A percentile compares a stretch with the other conserved stretches of the same genome.
phyloP scores from a whole-genome alignment of 2,113 vertebrate genomes.

The Chloropsis hardwickii region DNA sequence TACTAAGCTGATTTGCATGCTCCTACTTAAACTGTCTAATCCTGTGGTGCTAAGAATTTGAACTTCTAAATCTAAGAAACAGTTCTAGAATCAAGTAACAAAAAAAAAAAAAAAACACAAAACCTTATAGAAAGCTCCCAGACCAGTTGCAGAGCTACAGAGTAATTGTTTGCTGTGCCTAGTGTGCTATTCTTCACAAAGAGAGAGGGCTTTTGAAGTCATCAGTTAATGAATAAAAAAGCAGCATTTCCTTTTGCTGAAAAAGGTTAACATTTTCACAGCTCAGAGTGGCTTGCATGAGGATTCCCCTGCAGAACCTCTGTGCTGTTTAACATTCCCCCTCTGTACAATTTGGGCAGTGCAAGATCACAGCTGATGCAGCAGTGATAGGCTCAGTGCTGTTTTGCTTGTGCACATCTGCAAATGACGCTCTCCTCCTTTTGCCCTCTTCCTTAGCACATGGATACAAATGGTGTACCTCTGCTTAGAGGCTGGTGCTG shows the following conservation, averaged over 20 bases:
- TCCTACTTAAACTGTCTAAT: slow-evolving; percentile 58
- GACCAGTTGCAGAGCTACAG: background rate
- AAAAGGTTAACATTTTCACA: background rate
- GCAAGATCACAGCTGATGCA: background rate
- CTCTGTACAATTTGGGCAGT: accelerated
- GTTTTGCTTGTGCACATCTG: background rate
- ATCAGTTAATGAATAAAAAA: background rate
- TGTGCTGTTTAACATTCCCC: background rate
- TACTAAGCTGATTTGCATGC: slow-evolving; percentile 63
- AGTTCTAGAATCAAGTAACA: slow-evolving; percentile 50
- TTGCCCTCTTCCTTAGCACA: background rate
- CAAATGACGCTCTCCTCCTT: background rate
- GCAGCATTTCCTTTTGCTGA: background rate
- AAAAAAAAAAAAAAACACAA: too few relatives aligned
- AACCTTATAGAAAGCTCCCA: background rate
- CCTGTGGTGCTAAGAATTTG: slow-evolving; percentile 22
- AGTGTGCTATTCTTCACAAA: background rate
- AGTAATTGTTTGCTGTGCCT: background rate
- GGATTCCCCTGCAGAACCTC: background rate
- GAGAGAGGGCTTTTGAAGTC: background rate
- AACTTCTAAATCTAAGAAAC: slow-evolving; percentile 46
- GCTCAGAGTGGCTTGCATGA: background rate
- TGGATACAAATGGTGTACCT: accelerated
- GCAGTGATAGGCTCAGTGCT: background rate
- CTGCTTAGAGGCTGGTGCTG: background rate